Evolutionary conservation across 1,140 invertebrate species (phyloP).

Genomic region (Diorhabda elongata): DNA sequence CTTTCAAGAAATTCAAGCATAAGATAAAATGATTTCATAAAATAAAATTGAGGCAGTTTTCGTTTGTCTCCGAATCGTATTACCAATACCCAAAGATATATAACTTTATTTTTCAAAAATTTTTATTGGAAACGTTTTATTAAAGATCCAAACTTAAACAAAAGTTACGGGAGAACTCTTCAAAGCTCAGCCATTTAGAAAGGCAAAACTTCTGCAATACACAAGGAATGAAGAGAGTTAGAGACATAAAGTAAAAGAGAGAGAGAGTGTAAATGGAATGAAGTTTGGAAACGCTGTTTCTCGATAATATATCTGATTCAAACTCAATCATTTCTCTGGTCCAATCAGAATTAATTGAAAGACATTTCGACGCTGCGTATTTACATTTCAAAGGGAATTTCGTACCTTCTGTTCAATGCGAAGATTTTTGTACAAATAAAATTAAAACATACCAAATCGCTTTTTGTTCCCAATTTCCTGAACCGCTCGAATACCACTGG

Average conservation of each 20-base stretch:
- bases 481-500: not conserved
- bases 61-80: not conserved
- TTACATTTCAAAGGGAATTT: conserved; percentile 20
- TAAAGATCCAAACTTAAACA: conserved; percentile 1
- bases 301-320: conserved; percentile 14
- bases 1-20: no score
- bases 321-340: conserved; percentile 13
- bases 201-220: conserved; percentile 15
- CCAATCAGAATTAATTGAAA: conserved; percentile 19
- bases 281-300: conserved; percentile 15
- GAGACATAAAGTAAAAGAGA: not conserved
- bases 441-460: conserved; percentile 14
- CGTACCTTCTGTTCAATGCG: not conserved
- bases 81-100: not conserved
- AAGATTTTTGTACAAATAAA: conserved; percentile 15
- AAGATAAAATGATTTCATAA: no score
- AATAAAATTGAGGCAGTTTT: not conserved
- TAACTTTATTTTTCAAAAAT: not conserved
- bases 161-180: conserved; percentile 14
- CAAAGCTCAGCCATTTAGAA: conserved; percentile 6
- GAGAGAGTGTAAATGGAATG: conserved; percentile 15
- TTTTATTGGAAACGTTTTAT: not conserved
- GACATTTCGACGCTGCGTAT: conserved; percentile 13
- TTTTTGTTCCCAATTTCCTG: conserved; percentile 3
- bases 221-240: not conserved